phyloP scores from a whole-genome alignment of 2,113 vertebrate genomes.

The Clinocottus analis region DNA sequence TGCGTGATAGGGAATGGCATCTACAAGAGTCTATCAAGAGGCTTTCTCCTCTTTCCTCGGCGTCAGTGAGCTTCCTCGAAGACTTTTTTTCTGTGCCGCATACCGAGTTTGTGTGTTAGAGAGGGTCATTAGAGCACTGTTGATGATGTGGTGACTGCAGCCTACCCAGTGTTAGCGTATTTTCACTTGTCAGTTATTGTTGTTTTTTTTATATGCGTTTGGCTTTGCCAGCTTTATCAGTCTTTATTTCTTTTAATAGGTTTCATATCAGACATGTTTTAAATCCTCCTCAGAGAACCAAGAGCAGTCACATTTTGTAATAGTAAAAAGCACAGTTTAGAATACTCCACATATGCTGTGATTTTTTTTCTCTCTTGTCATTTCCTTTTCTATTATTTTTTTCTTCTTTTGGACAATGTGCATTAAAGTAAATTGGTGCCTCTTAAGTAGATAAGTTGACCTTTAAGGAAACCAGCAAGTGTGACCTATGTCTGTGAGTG shows the following conservation, averaged over 20 bases:
- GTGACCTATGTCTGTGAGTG: constrained; percentile 84
- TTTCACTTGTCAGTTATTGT: constrained; percentile 56
- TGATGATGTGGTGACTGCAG: constrained; percentile 70
- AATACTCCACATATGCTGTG: constrained; percentile 44
- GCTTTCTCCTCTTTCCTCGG: constrained; percentile 80
- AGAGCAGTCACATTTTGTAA: constrained; percentile 34
- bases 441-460: constrained; percentile 87
- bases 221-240: constrained; percentile 18
- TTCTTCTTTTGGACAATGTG: constrained; percentile 77
- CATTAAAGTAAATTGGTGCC: constrained; percentile 85
- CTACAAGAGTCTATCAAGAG: constrained; percentile 89
- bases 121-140: constrained; percentile 77
- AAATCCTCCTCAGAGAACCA: constrained; percentile 18
- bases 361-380: constrained; percentile 61
- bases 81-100: constrained; percentile 81
- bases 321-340: constrained; percentile 29
- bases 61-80: constrained; percentile 75
- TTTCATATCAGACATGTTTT: constrained; percentile 48
- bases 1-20: constrained; percentile 95
- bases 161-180: constrained; percentile 41
- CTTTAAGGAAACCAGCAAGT: constrained; percentile 86
- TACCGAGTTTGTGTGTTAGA: constrained; percentile 67
- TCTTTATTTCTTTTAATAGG: constrained; percentile 40
- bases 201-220: constrained; percentile 51
- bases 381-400: constrained; percentile 49